A percentile compares a stretch with the other conserved stretches of the same genome.
These are phyloP conservation scores for Semibalanus balanoides DNA, from an alignment of 1,140 invertebrate genomes.

Conservation along the genomic window DNA sequence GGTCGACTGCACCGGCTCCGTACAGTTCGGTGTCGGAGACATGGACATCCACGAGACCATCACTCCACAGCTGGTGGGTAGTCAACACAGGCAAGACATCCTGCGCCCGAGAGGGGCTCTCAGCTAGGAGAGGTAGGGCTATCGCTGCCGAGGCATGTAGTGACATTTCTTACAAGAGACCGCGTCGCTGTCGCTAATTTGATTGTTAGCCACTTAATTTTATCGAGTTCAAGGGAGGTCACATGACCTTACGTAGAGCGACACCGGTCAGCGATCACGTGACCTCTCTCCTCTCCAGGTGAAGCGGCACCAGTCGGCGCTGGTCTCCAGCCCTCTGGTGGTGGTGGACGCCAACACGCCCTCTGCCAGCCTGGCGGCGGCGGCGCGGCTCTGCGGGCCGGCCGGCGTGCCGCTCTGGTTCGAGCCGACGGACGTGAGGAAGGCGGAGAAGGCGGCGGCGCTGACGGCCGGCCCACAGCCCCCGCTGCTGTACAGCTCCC, in stretches of 20 bases:
- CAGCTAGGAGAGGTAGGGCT: no score
- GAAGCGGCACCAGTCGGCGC: slow-evolving; percentile 32
- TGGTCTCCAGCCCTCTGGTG: slow-evolving; percentile 49
- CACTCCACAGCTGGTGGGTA: slow-evolving; percentile 36
- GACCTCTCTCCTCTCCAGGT: slow-evolving; percentile 34
- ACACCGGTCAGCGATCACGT: no score
- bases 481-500: background rate
- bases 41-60: slow-evolving; percentile 65
- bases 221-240: no score
- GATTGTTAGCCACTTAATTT: no score
- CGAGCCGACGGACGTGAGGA: background rate
- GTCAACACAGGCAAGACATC: no score
- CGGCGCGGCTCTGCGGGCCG: slow-evolving; percentile 43
- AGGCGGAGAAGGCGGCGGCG: background rate
- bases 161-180: no score
- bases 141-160: no score
- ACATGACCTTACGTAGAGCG: no score
- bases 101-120: no score
- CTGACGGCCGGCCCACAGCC: background rate
- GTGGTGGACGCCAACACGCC: slow-evolving; percentile 68
- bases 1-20: slow-evolving; percentile 55
- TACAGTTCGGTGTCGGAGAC: slow-evolving; percentile 61
- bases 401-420: slow-evolving; percentile 38
- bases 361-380: slow-evolving; percentile 43
- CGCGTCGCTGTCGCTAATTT: no score